Evolutionary conservation across 2,888 invertebrate genomes (phyloP), one percentile per base, ranked within the genome.

Genomic region (Pyralis farinalis): DNA sequence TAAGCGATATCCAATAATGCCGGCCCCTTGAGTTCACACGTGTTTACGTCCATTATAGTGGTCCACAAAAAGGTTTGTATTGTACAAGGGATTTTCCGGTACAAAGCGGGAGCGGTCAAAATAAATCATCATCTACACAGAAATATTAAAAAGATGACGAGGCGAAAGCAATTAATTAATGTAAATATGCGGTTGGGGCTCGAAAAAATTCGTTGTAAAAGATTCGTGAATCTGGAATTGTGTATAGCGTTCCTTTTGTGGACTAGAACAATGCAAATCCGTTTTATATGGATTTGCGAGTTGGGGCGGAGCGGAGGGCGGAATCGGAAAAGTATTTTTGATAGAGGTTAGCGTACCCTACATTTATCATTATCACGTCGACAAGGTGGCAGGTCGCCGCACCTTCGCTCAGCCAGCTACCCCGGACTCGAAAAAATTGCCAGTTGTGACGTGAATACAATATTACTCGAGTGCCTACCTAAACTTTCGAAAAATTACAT

Each of bases 351-450:
- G 63, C 62, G 54, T 58, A 53, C 57, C 61, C 55, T 53, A 72
- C 82, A 83, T 85, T 84, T 80, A 81, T 86, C 85, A 84, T 83
- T 79, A 84, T 84, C 74, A 80, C 66, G 74, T 65, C 70, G 74
- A 61, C 74, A 63, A 59, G 60, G 63, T 66, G 74, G 70, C 71
- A 70, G 71, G 58, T 53, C 60, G 72, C 70, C 80, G 68, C 79
- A 69, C 81, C 82, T 77, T 65, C 44, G 51, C 57, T 54, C 50
- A 53, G 56, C 58, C 58, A 58, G 58, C 16, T 27, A 37, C 37
- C 30, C 30, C 62, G 70, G 67, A 70, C 74, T 70, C 65, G 71
- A 51, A 55, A 63, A 70, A 68, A 51, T 64, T 60, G 60, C 62
- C 67, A 68, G 63, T 66, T 57, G 54, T 58, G 47, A 51, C 44